These are phyloP conservation scores for Microtus richardsoni DNA, from an alignment of 2,113 vertebrate species.

Conservation along the genomic window DNA sequence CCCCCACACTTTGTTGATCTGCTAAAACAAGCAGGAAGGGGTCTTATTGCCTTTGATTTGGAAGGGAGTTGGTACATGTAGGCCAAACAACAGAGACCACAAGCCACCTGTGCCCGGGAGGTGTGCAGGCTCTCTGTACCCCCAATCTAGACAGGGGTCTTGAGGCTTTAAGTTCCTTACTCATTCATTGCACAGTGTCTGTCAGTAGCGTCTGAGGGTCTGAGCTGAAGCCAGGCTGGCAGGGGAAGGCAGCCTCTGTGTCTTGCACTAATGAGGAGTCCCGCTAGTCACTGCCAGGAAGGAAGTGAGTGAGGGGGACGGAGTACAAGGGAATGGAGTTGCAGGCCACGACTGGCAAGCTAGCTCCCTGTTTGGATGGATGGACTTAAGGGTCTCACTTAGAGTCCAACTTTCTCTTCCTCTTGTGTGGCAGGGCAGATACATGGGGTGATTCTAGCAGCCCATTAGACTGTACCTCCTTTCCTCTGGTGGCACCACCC, in stretches of 20 bases:
- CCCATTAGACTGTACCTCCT: background rate
- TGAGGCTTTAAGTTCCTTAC: background rate
- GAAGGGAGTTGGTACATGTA: background rate
- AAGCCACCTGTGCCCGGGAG: background rate
- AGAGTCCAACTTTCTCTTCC: slow-evolving; percentile 4
- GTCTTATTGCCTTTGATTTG: slow-evolving; percentile 19
- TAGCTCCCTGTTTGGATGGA: background rate
- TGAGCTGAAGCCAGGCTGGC: background rate
- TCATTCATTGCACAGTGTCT: background rate
- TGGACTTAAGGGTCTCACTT: background rate
- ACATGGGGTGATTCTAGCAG: background rate
- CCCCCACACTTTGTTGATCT: slow-evolving; percentile 30
- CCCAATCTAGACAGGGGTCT: background rate
- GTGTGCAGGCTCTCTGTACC: background rate
- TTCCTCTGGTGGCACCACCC: background rate
- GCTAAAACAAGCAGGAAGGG: background rate
- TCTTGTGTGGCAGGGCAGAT: background rate
- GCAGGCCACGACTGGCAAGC: background rate
- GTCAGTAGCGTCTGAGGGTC: background rate
- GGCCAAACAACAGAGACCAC: background rate
- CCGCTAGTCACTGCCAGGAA: background rate
- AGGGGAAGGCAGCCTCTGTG: slow-evolving; percentile 43
- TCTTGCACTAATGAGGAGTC: background rate
- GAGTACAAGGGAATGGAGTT: background rate
- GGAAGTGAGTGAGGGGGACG: background rate